Evolutionary conservation across 2,888 invertebrate species (phyloP).

Genomic region (Caenorhabditis doughertyi): DNA sequence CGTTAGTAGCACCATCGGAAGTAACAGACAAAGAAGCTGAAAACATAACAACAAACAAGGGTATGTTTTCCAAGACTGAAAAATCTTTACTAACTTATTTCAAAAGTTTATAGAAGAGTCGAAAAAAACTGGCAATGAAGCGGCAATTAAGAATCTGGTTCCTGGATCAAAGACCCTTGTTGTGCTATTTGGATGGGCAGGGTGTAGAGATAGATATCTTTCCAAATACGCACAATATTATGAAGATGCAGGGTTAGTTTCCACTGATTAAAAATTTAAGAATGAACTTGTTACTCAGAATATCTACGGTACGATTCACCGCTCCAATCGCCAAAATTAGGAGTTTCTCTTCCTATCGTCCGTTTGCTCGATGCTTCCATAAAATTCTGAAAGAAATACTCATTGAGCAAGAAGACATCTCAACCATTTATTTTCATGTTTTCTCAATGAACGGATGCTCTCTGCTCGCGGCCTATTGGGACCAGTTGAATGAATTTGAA

Average conservation of each 20-base stretch:
- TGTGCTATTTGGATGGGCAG: slow-evolving; percentile 89
- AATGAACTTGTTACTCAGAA: slow-evolving; percentile 54
- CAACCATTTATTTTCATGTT: slow-evolving; percentile 63
- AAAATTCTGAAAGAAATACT: slow-evolving; percentile 44
- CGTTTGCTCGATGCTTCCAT: slow-evolving; percentile 71
- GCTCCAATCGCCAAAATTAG: slow-evolving; percentile 78
- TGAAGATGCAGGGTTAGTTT: slow-evolving; percentile 88
- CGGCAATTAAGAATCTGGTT: slow-evolving; percentile 44
- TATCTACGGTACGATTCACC: slow-evolving; percentile 78
- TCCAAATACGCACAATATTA: slow-evolving; percentile 90
- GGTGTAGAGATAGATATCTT: slow-evolving; percentile 89
- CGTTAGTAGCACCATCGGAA: slow-evolving; percentile 58
- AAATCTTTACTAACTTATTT: background rate
- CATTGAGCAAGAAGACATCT: slow-evolving; percentile 11
- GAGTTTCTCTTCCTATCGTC: slow-evolving; percentile 74
- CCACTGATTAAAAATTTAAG: background rate
- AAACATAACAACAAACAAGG: slow-evolving; percentile 43
- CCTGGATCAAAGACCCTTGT: slow-evolving; percentile 85
- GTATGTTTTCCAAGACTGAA: background rate
- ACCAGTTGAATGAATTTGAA: slow-evolving; percentile 63
- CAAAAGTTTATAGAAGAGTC: slow-evolving; percentile 33
- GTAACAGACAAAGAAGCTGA: slow-evolving; percentile 61
- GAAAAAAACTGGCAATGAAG: slow-evolving; percentile 46
- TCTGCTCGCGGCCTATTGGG: slow-evolving; percentile 78
- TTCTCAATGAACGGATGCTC: slow-evolving; percentile 79